Evolutionary conservation across 2,888 invertebrate species (phyloP).

Genomic region (Seladonia tumulorum): DNA sequence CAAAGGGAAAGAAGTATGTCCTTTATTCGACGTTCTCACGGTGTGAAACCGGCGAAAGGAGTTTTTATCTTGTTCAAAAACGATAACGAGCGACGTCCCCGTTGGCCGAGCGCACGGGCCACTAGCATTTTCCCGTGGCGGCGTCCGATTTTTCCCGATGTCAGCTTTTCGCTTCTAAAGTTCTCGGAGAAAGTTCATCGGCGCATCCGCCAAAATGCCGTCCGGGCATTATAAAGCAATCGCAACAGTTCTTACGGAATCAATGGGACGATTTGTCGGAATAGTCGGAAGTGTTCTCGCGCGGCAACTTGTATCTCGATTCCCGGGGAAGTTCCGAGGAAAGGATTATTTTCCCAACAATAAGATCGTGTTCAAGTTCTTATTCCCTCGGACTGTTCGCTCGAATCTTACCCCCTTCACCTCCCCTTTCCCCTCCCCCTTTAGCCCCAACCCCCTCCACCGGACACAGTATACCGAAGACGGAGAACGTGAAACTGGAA

Average conservation of each 20-base stretch:
- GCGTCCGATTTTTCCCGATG: slow-evolving; percentile 5
- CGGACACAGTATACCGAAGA: no score
- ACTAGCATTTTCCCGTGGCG: not conserved
- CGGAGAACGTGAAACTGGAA: slow-evolving; percentile 11
- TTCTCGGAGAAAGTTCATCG: slow-evolving; percentile 10
- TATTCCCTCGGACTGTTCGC: slow-evolving; percentile 15
- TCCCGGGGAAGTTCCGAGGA: slow-evolving; percentile 28
- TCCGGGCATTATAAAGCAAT: slow-evolving; percentile 11
- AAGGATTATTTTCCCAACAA: slow-evolving; percentile 52
- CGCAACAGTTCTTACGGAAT: slow-evolving; percentile 34
- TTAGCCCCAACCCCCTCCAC: no score
- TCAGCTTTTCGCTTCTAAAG: not conserved
- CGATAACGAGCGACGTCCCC: slow-evolving; percentile 8
- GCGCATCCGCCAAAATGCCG: slow-evolving; percentile 2
- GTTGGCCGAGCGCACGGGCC: not conserved
- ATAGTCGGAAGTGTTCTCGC: slow-evolving; percentile 26
- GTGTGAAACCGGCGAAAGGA: not conserved
- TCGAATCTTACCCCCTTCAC: not conserved
- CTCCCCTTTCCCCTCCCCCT: not conserved
- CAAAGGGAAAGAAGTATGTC: not conserved
- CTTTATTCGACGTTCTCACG: not conserved
- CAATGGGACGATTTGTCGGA: slow-evolving; percentile 35
- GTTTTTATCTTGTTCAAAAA: slow-evolving; percentile 22
- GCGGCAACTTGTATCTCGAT: slow-evolving; percentile 21
- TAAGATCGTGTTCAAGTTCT: slow-evolving; percentile 32